phyloP scores from a whole-genome alignment of 2,888 invertebrate genomes.

The Dynastes grantii region DNA sequence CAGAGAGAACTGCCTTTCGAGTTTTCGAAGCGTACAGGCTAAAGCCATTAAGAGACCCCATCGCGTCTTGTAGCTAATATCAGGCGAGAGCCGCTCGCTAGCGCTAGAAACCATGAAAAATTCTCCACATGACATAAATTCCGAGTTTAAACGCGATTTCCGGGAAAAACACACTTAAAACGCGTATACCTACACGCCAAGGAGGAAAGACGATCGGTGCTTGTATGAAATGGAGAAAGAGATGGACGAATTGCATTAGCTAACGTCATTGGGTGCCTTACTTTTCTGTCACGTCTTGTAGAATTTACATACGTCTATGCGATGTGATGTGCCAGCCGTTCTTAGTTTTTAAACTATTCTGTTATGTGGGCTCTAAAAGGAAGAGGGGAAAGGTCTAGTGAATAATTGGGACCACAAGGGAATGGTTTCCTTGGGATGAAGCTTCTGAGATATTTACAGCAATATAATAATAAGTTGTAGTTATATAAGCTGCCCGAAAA shows the following conservation, averaged over 20 bases:
- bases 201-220: background rate
- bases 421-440: background rate
- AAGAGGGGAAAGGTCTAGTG: conserved; percentile 32
- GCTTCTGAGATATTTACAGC: no score
- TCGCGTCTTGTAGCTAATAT: conserved; percentile 64
- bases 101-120: conserved; percentile 65
- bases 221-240: background rate
- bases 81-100: conserved; percentile 60
- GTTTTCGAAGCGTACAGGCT: conserved; percentile 53
- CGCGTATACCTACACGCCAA: conserved; percentile 1
- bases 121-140: conserved; percentile 64
- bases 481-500: no score
- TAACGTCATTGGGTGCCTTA: conserved; percentile 7
- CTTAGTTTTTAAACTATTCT: conserved; percentile 31
- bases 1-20: conserved; percentile 49
- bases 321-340: background rate
- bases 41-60: conserved; percentile 65
- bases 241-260: conserved; percentile 44
- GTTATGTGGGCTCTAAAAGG: conserved; percentile 39
- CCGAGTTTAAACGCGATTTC: conserved; percentile 65
- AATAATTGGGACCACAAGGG: conserved; percentile 45
- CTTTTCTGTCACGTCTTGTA: no score
- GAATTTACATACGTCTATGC: background rate
- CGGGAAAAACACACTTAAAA: conserved; percentile 60
- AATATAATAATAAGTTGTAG: no score